phyloP scores from a whole-genome alignment of 2,888 invertebrate species.

The Antheraea yamamai region DNA sequence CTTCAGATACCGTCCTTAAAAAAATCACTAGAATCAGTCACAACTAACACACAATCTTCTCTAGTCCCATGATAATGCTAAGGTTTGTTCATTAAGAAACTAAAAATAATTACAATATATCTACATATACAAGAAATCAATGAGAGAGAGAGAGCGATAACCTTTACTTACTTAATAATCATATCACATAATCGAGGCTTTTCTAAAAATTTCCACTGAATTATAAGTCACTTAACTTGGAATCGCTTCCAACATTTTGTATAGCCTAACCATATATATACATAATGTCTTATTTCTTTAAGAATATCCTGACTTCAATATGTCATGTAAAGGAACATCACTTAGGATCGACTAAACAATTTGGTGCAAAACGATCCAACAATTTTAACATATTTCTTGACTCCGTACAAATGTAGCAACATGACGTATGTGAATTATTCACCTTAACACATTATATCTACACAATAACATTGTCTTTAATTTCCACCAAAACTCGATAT shows the following conservation, averaged over 20 bases:
- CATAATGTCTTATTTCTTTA: background rate
- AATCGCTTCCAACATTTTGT: background rate
- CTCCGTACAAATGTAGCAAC: background rate
- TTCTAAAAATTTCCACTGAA: background rate
- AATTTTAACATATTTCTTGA: background rate
- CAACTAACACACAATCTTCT: background rate
- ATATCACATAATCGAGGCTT: conserved; percentile 17
- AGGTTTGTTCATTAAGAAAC: background rate
- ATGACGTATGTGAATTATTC: background rate
- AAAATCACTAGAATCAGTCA: background rate
- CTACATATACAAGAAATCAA: background rate
- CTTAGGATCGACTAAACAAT: background rate
- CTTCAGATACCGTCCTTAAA: too few relatives aligned
- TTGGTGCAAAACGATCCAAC: background rate
- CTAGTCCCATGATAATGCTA: background rate
- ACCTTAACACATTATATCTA: background rate
- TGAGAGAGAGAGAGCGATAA: conserved; percentile 3
- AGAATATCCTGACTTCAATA: background rate
- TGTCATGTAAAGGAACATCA: background rate
- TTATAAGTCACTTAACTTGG: background rate
- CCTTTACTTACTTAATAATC: conserved; percentile 9
- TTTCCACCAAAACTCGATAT: background rate
- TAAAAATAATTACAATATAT: conserved; percentile 6
- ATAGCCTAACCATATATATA: background rate
- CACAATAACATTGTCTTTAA: background rate